Evolutionary conservation across 2,888 invertebrate genomes (phyloP), one percentile per base, ranked within the genome.

Genomic region (Thereva unica): DNA sequence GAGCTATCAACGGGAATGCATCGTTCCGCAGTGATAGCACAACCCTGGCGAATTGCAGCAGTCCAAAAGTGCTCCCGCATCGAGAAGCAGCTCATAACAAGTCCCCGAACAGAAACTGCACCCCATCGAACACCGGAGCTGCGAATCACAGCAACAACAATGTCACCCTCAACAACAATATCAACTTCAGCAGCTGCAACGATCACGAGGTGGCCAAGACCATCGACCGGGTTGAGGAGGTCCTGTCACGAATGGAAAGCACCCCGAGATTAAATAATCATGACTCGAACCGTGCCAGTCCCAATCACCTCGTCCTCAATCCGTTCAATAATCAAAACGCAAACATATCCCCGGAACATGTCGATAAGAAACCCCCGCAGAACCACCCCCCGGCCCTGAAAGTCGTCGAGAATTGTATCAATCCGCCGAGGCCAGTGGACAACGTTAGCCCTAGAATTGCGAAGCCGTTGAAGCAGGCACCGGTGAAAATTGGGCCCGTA

Each of bases 171-270:
- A 61, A 37, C 49, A 45, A 35, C 37, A 40, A 34, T 37, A 47
- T 6, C 45, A 44, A 44, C 35, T 7, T 4, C 12, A 52, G 53
- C 45, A 45, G 35, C 23, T 66, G 69, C 37, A 70, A 70, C 45
- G 71, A 71, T 37, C 68, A 66, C 8, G 68, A 70, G 41, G 68
- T 69, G 4, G 70, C 68, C 50, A 67, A 68, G 49, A 70, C 68
- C 9, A 71, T 70, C 9, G 71, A 70, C 44, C 67, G 68, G n/a
- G 70, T 71, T 10, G 69, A 71, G 45, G 66, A 67, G 10, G 69
- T 69, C 4, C 47, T 70, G 5, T 67, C 52, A 44, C 59, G 65
- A 7, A 67, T 71, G 53, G 71, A 71, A 55, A 68, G 54, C 53
- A 67, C 70, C 40, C 54, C 68, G 1, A 45, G 49, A 45, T 59